Percentiles rank a stretch among this genome's conserved stretches.
Conservation (phyloP, 2,888 invertebrate species). For the Drepanosiphum platanoidis region DNA sequence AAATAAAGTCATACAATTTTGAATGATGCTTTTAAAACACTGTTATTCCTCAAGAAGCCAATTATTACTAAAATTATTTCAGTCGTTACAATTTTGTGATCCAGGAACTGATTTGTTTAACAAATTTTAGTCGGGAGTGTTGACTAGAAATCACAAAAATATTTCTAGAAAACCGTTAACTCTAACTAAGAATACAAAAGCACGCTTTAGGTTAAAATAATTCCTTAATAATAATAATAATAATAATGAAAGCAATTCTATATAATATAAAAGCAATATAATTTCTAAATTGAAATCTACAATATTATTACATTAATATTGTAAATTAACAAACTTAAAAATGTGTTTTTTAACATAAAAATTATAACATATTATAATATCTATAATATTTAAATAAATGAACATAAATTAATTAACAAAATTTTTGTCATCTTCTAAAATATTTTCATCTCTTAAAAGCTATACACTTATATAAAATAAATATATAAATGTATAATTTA, state of each 20-base stretch:
- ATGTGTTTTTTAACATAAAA: neutral
- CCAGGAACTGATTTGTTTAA: neutral
- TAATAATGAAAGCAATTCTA: neutral
- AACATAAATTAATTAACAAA: slow-evolving; percentile 40
- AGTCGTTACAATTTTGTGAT: neutral
- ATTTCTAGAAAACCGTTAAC: neutral
- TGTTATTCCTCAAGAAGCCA: neutral
- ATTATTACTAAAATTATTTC: neutral
- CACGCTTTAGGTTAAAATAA: neutral
- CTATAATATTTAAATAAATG: neutral
- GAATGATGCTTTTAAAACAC: neutral
- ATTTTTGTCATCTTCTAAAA: slow-evolving; percentile 4
- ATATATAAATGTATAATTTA: neutral
- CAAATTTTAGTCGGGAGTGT: neutral
- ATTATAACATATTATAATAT: neutral
- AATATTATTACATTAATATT: neutral
- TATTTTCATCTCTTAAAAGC: slow-evolving; percentile 13
- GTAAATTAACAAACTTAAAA: slow-evolving; percentile 13
- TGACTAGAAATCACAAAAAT: neutral
- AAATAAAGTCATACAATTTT: neutral
- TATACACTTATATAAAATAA: neutral
- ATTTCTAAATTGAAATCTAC: neutral
- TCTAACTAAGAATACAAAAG: slow-evolving; percentile 1
- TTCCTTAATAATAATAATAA: neutral
- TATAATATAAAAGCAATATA: neutral